phyloP scores from a whole-genome alignment of 2,888 invertebrate genomes.

The Corythucha ciliata region DNA sequence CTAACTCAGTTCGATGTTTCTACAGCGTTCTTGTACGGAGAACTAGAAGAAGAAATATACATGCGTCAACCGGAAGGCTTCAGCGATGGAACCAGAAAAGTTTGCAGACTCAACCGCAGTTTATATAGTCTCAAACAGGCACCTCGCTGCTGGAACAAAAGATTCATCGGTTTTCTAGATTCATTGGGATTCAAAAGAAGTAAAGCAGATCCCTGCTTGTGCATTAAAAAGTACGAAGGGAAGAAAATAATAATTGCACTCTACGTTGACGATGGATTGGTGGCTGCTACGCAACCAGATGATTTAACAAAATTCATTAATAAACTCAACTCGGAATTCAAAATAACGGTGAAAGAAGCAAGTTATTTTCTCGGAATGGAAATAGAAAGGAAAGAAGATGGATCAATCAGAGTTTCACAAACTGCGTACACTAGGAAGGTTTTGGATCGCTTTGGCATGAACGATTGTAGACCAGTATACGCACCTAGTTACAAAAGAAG shows the following conservation, averaged over 20 bases:
- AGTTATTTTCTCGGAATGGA: not conserved
- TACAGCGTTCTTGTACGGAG: conserved; percentile 21
- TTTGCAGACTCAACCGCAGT: conserved; percentile 38
- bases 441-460: conserved; percentile 10
- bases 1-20: conserved; percentile 37
- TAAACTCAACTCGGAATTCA: conserved; percentile 5
- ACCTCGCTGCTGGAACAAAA: conserved; percentile 3
- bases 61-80: conserved; percentile 39
- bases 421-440: conserved; percentile 11
- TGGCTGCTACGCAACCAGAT: not conserved
- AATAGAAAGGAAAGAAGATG: not conserved
- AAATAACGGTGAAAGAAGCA: not conserved
- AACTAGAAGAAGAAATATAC: conserved; percentile 37
- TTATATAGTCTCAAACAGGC: conserved; percentile 38
- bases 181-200: not conserved
- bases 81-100: conserved; percentile 33
- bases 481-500: not conserved
- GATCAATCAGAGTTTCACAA: not conserved
- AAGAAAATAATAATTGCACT: conserved; percentile 2
- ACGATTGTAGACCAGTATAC: conserved; percentile 8
- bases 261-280: conserved; percentile 7
- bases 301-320: not conserved
- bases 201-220: not conserved
- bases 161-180: not conserved
- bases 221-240: not conserved